These are phyloP conservation scores for Agriopis leucophaearia DNA, from an alignment of 2,888 invertebrate species.

Conservation along the genomic window DNA sequence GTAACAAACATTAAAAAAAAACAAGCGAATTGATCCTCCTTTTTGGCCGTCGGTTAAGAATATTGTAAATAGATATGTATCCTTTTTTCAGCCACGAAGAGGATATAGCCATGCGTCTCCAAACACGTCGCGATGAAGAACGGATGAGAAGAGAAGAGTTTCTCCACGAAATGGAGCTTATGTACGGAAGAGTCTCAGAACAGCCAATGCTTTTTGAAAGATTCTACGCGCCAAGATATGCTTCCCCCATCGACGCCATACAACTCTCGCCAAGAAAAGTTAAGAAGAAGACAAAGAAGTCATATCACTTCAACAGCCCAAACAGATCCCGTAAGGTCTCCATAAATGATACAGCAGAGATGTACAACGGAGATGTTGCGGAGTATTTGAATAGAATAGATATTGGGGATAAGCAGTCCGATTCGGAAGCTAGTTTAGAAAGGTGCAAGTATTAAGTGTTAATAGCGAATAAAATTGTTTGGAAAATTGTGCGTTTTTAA, in stretches of 20 bases:
- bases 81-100: constrained; percentile 83
- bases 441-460: constrained; percentile 53
- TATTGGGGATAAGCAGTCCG: constrained; percentile 69
- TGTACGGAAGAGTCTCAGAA: constrained; percentile 89
- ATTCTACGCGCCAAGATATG: constrained; percentile 87
- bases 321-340: constrained; percentile 72
- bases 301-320: constrained; percentile 65
- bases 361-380: constrained; percentile 65
- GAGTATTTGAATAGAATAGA: constrained; percentile 75
- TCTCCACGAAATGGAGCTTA: constrained; percentile 90
- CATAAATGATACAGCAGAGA: constrained; percentile 72
- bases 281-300: constrained; percentile 65
- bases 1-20: too few species aligned
- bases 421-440: constrained; percentile 67
- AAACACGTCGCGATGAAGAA: constrained; percentile 89
- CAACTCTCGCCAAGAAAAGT: constrained; percentile 74
- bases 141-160: constrained; percentile 89
- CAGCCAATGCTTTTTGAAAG: constrained; percentile 91
- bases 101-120: constrained; percentile 89
- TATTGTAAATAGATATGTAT: not conserved
- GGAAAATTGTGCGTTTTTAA: not conserved
- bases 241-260: constrained; percentile 65
- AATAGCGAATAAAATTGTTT: constrained; percentile 25
- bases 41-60: too few species aligned
- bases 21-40: too few species aligned